phyloP scores from a whole-genome alignment of 2,113 vertebrate species.

The Geococcyx californianus region DNA sequence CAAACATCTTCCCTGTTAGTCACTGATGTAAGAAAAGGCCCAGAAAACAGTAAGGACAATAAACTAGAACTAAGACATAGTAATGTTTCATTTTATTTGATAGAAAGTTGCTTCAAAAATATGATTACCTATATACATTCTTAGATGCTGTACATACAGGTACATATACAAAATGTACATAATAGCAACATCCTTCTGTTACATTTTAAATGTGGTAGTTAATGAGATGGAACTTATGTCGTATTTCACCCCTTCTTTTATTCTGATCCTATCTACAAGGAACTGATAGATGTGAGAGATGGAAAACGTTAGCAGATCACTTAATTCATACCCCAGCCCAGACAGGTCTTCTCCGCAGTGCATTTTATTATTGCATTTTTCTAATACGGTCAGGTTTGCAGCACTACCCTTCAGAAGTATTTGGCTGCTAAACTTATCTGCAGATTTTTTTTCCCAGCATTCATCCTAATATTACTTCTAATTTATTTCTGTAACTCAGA shows the following conservation, averaged over 20 bases:
- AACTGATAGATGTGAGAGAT: background rate
- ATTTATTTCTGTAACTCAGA: background rate
- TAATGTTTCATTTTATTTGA: slow-evolving; percentile 53
- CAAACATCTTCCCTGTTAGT: background rate
- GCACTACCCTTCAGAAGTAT: background rate
- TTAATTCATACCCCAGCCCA: background rate
- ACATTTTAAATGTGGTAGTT: background rate
- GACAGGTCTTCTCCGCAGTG: background rate
- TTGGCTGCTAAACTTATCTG: background rate
- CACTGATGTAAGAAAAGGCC: background rate
- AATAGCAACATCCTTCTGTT: background rate
- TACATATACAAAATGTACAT: slow-evolving; percentile 53
- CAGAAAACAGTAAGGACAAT: background rate
- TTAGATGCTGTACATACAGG: slow-evolving; percentile 49
- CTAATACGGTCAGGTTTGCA: background rate
- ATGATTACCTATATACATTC: slow-evolving; percentile 51
- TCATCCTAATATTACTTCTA: background rate
- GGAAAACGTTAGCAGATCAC: background rate
- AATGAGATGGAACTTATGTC: background rate
- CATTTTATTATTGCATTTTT: background rate
- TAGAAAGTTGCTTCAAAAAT: slow-evolving; percentile 64
- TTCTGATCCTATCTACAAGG: background rate
- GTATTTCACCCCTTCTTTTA: slow-evolving; percentile 17
- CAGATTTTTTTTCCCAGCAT: background rate
- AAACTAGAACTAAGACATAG: background rate